These are phyloP conservation scores for Adelognathus sp. DNA, from an alignment of 2,888 invertebrate species.

Conservation along the genomic window DNA sequence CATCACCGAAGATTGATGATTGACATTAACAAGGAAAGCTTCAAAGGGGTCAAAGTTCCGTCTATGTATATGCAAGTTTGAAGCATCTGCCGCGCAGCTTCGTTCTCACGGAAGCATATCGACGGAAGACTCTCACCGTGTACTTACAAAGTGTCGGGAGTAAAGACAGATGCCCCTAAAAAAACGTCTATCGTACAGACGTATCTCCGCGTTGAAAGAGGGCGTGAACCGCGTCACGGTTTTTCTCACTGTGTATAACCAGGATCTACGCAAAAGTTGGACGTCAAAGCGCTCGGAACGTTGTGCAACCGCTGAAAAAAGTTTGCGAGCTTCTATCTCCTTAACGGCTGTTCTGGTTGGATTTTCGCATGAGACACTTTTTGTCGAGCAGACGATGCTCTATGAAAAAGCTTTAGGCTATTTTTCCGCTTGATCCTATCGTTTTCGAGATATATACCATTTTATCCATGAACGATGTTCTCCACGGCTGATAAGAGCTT, in stretches of 20 bases:
- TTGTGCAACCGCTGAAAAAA: too few relatives aligned
- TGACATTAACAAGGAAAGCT: neutral
- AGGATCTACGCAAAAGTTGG: conserved; percentile 22
- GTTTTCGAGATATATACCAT: too few relatives aligned
- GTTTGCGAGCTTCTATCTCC: too few relatives aligned
- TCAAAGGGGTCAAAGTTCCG: neutral
- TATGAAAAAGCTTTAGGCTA: too few relatives aligned
- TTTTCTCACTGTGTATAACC: conserved; percentile 21
- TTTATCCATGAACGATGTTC: too few relatives aligned
- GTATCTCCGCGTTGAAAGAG: neutral
- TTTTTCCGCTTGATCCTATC: too few relatives aligned
- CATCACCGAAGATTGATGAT: neutral
- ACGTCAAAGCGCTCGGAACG: neutral
- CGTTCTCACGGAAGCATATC: conserved; percentile 26
- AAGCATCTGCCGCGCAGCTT: conserved; percentile 8
- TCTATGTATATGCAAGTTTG: neutral
- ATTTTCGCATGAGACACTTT: too few relatives aligned
- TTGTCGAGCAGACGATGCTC: too few relatives aligned
- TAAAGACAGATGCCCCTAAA: conserved; percentile 20
- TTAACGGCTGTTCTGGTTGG: too few relatives aligned
- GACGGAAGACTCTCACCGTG: neutral
- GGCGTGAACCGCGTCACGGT: conserved; percentile 14
- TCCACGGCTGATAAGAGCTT: too few relatives aligned
- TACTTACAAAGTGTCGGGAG: conserved; percentile 13
- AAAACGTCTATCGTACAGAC: neutral